These are phyloP conservation scores for Morone saxatilis DNA, from an alignment of 2,113 vertebrate genomes.

Conservation along the genomic window DNA sequence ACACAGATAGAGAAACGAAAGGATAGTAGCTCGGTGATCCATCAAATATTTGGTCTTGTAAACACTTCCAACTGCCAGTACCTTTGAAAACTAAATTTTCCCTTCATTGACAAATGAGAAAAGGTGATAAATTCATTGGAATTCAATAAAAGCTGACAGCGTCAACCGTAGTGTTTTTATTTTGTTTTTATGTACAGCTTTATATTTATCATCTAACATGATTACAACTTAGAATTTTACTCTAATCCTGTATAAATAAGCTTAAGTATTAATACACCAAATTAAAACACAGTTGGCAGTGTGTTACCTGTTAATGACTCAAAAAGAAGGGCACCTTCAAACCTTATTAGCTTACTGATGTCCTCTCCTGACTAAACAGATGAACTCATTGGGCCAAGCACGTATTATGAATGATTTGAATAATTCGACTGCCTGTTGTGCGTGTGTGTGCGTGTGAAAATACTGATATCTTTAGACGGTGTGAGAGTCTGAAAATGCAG, in stretches of 20 bases:
- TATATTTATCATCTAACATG: not conserved
- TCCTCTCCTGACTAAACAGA: constrained; percentile 37
- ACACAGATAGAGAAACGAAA: constrained; percentile 81
- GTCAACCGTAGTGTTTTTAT: not conserved
- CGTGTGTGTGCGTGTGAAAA: constrained; percentile 23
- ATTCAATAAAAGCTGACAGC: not conserved
- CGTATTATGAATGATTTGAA: constrained; percentile 45
- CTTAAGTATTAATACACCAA: not conserved
- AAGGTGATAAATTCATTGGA: constrained; percentile 5
- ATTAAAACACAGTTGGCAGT: constrained; percentile 10
- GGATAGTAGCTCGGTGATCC: constrained; percentile 64
- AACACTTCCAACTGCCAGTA: constrained; percentile 52
- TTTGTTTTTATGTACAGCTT: not conserved
- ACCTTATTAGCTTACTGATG: constrained; percentile 30
- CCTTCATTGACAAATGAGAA: constrained; percentile 7
- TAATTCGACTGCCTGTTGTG: constrained; percentile 40
- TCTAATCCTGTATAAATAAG: not conserved
- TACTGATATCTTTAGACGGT: constrained; percentile 70
- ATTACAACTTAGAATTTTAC: not conserved
- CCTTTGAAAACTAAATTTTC: constrained; percentile 11
- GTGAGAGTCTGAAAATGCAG: constrained; percentile 79
- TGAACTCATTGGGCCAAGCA: constrained; percentile 27
- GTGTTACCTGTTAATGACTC: constrained; percentile 11
- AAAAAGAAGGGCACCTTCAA: constrained; percentile 67
- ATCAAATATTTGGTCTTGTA: constrained; percentile 56